phyloP scores from a whole-genome alignment of 2,797 vertebrate species.

The Limnodromus scolopaceus region DNA sequence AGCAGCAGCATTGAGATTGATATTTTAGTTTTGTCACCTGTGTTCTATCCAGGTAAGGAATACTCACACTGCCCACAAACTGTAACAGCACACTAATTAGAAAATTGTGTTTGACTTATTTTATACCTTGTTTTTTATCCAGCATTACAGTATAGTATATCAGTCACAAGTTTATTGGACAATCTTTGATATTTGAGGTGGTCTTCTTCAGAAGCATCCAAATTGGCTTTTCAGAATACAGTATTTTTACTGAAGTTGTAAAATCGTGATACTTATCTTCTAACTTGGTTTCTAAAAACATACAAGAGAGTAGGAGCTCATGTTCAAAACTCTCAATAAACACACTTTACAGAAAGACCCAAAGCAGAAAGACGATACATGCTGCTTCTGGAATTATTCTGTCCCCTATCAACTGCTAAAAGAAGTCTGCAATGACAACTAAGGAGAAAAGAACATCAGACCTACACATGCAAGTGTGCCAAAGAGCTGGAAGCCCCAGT shows the following conservation, averaged over 20 bases:
- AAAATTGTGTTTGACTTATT: neutral
- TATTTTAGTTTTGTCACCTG: neutral
- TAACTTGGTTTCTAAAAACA: neutral
- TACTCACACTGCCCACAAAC: neutral
- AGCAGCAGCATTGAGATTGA: neutral
- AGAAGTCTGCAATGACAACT: slow-evolving; percentile 69
- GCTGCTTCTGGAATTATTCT: slow-evolving; percentile 72
- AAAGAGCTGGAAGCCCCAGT: slow-evolving; percentile 82
- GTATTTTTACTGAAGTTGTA: neutral
- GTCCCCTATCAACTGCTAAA: slow-evolving; percentile 43
- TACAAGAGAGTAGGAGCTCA: neutral
- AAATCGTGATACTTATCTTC: neutral
- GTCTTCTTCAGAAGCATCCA: neutral
- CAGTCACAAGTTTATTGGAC: neutral
- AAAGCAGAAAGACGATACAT: slow-evolving; percentile 58
- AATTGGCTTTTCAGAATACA: neutral
- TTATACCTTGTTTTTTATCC: neutral
- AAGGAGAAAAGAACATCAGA: slow-evolving; percentile 68
- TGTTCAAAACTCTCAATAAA: slow-evolving; percentile 46
- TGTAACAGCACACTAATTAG: neutral
- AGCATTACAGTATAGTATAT: neutral
- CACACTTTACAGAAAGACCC: slow-evolving; percentile 13
- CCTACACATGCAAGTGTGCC: slow-evolving; percentile 74
- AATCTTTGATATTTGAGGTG: neutral
- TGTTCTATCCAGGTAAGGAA: neutral